Evolutionary conservation across 2,797 vertebrate genomes (phyloP), one percentile per base, ranked within the genome.

Genomic region (Molossus molossus): DNA sequence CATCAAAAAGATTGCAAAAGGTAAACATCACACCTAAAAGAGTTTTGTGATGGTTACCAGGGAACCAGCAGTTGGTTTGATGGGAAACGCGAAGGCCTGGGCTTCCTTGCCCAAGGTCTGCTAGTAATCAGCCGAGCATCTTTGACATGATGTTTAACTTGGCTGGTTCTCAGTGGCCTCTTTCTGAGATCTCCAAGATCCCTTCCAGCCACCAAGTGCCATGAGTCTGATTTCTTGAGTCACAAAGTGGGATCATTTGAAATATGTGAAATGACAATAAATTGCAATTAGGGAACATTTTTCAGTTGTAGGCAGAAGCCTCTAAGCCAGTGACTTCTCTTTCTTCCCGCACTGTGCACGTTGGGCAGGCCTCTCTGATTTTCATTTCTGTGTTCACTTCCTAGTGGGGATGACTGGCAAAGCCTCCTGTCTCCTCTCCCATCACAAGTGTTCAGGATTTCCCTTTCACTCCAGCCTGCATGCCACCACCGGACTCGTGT

Each of bases 131-230:
- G 33, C 33, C 0, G 0, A 86, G 57, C 45, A 87, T 85, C 80
- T 97, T 91, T 91, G 62, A 87, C 87, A 94, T 73, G 45, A 12
- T 73, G 37, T 94, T 95, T 96, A 90, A 70, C 55, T 92, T 92
- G 87, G 91, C 94, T 25, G 58, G 37, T 83, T 91, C 96, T 90
- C 18, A 25, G 1, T 48, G 9, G 1, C 55, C 60, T 81, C 88
- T 83, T 67, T 64, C 79, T 4, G 18, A 69, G 77, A 37, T 60
- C 25, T 83, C 37, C 62, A 21, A 58, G 75, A 87, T 94, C 55
- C 60, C 62, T 91, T 82, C 69, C 11, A 69, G 88, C 86, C 94
- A 86, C 96, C 92, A 57, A 96, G 82, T 40, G 45, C 77, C 58
- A 20, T 50, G 64, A 50, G 53, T 82, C 72, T 85, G 85, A 85